These are phyloP conservation scores for Amphipyra tragopoginis DNA, from an alignment of 2,888 invertebrate species.

Conservation along the genomic window DNA sequence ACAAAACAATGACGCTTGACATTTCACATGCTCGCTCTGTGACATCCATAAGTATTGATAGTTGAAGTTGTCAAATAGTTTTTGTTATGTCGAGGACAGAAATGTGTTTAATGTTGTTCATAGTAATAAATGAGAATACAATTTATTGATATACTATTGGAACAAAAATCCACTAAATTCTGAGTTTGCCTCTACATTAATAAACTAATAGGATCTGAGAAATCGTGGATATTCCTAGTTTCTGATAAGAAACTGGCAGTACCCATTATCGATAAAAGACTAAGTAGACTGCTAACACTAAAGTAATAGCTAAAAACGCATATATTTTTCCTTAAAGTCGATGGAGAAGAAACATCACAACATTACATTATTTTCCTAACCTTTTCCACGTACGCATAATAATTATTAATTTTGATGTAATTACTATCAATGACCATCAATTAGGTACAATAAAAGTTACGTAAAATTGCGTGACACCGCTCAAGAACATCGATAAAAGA, in stretches of 20 bases:
- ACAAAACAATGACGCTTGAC: no score
- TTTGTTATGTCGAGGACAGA: no score
- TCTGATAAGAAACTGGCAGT: no score
- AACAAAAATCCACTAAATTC: no score
- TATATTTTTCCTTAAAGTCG: neutral
- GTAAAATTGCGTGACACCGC: constrained; percentile 5
- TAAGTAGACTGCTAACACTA: no score
- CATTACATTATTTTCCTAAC: neutral
- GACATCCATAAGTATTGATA: constrained; percentile 36
- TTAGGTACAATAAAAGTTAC: constrained; percentile 11
- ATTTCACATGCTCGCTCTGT: no score
- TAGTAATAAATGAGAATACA: neutral
- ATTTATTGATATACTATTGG: no score
- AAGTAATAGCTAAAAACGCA: no score
- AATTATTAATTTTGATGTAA: neutral
- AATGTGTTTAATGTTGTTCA: neutral
- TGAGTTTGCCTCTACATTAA: neutral
- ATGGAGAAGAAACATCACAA: neutral
- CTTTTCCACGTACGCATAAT: neutral
- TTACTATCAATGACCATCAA: neutral
- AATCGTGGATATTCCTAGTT: neutral
- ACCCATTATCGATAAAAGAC: no score
- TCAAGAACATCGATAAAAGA: constrained; percentile 29
- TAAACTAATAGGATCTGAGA: neutral
- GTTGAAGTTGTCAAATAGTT: no score